Evolutionary conservation across 2,888 invertebrate species (phyloP).

Genomic region (Coleophora flavipennella): DNA sequence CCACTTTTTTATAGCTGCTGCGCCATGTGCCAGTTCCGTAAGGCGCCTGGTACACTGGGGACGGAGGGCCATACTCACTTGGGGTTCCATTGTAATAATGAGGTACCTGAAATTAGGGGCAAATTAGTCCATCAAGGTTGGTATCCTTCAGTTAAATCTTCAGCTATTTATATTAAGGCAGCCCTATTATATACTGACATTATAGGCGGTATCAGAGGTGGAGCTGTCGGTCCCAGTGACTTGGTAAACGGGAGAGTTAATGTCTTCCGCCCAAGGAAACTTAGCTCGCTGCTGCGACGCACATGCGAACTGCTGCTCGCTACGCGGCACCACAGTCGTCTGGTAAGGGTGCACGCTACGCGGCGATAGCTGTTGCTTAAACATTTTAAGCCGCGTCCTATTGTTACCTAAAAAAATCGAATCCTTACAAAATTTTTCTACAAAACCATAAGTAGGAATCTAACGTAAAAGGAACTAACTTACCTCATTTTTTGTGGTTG

Average conservation of each 20-base stretch:
- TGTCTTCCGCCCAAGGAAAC: constrained; percentile 63
- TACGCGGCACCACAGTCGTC: constrained; percentile 61
- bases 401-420: constrained; percentile 23
- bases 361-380: constrained; percentile 59
- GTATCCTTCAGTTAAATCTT: too few relatives aligned
- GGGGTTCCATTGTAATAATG: constrained; percentile 47
- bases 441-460: background rate
- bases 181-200: constrained; percentile 32
- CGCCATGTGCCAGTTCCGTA: constrained; percentile 53
- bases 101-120: constrained; percentile 41
- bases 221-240: constrained; percentile 63
- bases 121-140: background rate
- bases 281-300: constrained; percentile 62
- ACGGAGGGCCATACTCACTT: constrained; percentile 54
- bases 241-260: constrained; percentile 50
- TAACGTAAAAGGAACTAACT: background rate
- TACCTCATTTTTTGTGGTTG: constrained; percentile 4
- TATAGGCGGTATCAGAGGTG: constrained; percentile 62
- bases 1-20: constrained; percentile 42
- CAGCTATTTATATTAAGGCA: background rate
- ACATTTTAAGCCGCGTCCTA: constrained; percentile 38
- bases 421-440: constrained; percentile 13
- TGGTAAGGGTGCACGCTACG: constrained; percentile 65
- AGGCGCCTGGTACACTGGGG: constrained; percentile 65
- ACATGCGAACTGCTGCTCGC: constrained; percentile 56